These are phyloP conservation scores for Psilanteris sp. DNA, from an alignment of 1,140 invertebrate genomes.

Conservation along the genomic window DNA sequence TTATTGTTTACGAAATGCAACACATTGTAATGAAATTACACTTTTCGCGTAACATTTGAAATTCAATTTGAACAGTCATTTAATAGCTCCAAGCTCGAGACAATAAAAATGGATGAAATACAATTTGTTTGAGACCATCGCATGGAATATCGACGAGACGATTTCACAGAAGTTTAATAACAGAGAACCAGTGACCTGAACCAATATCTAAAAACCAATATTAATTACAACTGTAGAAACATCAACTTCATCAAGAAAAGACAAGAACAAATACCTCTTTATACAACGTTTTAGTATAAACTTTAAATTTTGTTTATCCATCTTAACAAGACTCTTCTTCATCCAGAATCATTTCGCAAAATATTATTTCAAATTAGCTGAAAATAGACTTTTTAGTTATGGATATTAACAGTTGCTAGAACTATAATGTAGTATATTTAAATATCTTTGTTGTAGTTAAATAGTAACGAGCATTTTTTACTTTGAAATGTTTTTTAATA, in stretches of 20 bases:
- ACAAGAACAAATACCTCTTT: conserved; percentile 55
- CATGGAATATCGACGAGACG: conserved; percentile 44
- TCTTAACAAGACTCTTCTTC: conserved; percentile 43
- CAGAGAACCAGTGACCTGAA: conserved; percentile 50
- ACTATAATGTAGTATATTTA: too few relatives aligned
- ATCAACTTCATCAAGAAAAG: conserved; percentile 57
- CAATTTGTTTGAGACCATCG: conserved; percentile 33
- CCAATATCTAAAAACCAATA: conserved; percentile 58
- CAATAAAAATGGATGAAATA: conserved; percentile 57
- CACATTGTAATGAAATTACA: conserved; percentile 57
- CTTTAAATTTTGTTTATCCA: conserved; percentile 45
- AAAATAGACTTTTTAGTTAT: conserved; percentile 5
- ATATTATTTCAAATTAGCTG: conserved; percentile 18
- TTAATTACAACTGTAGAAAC: conserved; percentile 60
- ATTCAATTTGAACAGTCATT: conserved; percentile 60
- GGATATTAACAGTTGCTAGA: too few relatives aligned
- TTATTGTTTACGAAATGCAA: conserved; percentile 49
- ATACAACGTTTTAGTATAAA: conserved; percentile 35
- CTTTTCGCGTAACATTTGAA: conserved; percentile 47
- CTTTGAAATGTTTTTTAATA: too few relatives aligned
- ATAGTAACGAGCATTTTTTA: too few relatives aligned
- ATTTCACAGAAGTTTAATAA: conserved; percentile 59
- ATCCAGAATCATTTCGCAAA: conserved; percentile 13
- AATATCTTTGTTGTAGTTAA: too few relatives aligned
- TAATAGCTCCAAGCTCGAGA: conserved; percentile 41